Base-by-base conservation (phyloP, 2,797 vertebrate genomes). In the Bufotes viridis region DNA sequence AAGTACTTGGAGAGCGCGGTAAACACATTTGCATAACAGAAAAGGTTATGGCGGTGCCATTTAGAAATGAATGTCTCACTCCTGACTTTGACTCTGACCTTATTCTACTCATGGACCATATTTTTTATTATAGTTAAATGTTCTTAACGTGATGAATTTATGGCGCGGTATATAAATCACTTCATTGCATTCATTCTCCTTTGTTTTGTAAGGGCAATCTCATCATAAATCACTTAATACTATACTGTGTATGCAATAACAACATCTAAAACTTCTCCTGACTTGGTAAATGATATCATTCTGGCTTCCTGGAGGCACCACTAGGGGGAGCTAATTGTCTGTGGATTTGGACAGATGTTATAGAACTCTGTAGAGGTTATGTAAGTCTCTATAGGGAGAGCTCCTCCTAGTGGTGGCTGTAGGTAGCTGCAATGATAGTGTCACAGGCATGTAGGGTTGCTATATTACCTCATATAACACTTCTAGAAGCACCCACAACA, bases 51-150 rank as follows among this genome's bases (percentile, higher is more conserved):
- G 0, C 0, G 81, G 74, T 57, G 72, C 63, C 13, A 69, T 2
- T 22, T 69, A 0, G 13, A 3, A 11, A 24, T 72, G 61, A 87
- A 61, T 7, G 10, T 72, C 34, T 75, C 63, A 7, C 17, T 49
- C 34, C 79, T 82, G 86, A 82, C 78, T 72, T 49, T 14, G 42
- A 89, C 15, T 60, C 26, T 85, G 83, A 76, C 83, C 83, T 85
- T 74, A 65, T 76, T 63, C 58, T 49, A 24, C 83, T 76, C 58
- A 76, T 26, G 75, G 58, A 85, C 72, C 58, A 63, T 78, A 78
- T 75, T 85, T 78, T 42, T 76, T 85, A 78, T 63, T n/a, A 85
- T 78, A 74, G 51, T 42, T 58, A 78, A 76, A 60, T 51, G 57
- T 75, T 85, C 83, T 51, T 61, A 85, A 74, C 22, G 15, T 61